These are phyloP conservation scores for Alosa alosa DNA, from an alignment of 2,113 vertebrate genomes.

Conservation along the genomic window DNA sequence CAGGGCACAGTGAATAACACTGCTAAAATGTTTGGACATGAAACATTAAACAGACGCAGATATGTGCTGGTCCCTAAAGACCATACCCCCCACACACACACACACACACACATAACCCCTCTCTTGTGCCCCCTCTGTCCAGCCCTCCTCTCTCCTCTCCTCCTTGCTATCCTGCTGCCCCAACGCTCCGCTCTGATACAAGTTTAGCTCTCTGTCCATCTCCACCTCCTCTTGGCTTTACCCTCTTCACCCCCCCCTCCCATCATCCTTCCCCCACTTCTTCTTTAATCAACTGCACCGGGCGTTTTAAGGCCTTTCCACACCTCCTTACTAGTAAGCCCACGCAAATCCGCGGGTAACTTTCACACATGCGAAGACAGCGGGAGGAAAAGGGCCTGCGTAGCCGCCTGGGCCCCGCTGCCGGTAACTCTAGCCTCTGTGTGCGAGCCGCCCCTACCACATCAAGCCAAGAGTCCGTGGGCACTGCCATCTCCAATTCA, in stretches of 20 bases:
- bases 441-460: conserved; percentile 43
- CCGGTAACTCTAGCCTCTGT: conserved; percentile 47
- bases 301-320: conserved; percentile 43
- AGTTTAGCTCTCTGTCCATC: conserved; percentile 52
- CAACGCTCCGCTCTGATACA: conserved; percentile 29
- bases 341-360: conserved; percentile 40
- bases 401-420: conserved; percentile 27
- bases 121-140: background rate
- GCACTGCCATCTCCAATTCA: conserved; percentile 49
- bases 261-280: background rate
- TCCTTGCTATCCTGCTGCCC: background rate
- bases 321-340: conserved; percentile 48
- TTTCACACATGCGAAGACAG: conserved; percentile 38
- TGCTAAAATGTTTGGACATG: conserved; percentile 59
- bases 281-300: conserved; percentile 45
- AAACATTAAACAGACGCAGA: conserved; percentile 58
- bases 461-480: conserved; percentile 46
- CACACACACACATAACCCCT: background rate
- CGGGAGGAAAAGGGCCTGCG: conserved; percentile 24
- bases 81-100: conserved; percentile 17
- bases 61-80: conserved; percentile 55
- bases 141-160: conserved; percentile 6
- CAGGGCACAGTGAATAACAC: conserved; percentile 50
- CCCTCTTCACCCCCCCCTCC: background rate
- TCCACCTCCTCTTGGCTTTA: conserved; percentile 46